A percentile compares a stretch with the other conserved stretches of the same genome.
Evolutionary conservation across 2,888 invertebrate species (phyloP).

Genomic region (Patella ulyssiponensis): DNA sequence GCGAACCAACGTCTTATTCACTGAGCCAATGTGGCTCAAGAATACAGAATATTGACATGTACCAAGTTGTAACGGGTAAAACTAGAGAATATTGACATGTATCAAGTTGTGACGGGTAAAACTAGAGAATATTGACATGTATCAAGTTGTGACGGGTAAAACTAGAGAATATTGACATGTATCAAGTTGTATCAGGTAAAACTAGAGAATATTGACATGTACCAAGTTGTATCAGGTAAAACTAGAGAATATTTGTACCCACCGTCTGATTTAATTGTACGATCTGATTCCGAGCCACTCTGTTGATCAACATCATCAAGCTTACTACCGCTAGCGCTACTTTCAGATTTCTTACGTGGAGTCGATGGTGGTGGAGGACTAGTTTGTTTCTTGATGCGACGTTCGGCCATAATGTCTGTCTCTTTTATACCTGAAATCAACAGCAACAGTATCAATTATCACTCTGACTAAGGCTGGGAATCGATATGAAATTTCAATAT

Average conservation of each 20-base stretch:
- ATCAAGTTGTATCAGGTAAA: no score
- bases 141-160: no score
- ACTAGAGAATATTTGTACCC: constrained; percentile 20
- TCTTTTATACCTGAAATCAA: constrained; percentile 40
- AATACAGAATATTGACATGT: constrained; percentile 1
- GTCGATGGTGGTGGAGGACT: background rate
- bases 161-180: background rate
- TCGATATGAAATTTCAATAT: no score
- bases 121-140: no score
- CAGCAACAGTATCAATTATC: background rate
- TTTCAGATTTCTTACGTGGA: background rate
- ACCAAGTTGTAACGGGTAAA: no score
- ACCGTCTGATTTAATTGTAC: constrained; percentile 34
- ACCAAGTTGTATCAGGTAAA: background rate
- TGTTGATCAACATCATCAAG: constrained; percentile 19
- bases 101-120: no score
- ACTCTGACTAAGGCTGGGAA: no score
- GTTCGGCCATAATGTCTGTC: constrained; percentile 52
- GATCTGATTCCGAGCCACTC: constrained; percentile 37
- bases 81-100: no score
- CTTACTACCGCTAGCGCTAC: background rate
- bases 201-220: background rate
- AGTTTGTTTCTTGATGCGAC: constrained; percentile 17
- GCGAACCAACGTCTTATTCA: constrained; percentile 20
- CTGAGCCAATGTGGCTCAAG: constrained; percentile 27